Base-by-base conservation (phyloP, 2,797 vertebrate species). In the Zonotrichia albicollis region DNA sequence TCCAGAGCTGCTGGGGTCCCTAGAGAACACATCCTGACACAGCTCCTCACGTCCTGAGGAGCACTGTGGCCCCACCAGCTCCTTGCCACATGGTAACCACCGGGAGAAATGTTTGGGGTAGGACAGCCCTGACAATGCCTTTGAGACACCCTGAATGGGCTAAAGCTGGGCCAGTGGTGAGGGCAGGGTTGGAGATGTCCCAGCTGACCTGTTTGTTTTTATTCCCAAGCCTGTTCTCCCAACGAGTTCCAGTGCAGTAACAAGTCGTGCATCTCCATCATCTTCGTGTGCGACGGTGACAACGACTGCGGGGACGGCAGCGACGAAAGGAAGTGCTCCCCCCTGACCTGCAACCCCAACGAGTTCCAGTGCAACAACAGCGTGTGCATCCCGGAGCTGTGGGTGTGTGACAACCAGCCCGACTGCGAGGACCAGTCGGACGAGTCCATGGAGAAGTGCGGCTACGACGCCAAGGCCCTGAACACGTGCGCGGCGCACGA, bases 381-480 rank as follows among this genome's bases (percentile, higher is more conserved):
- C 0, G 80, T 98, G 97, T 99, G 99, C 36, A 99, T 99, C 97
- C 99, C 99, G 0, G 98, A 99, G 94, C 98, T 98, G 97, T 99
- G 99, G 99, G 98, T 99, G 96, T 99, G 99, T 3, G 99, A 99
- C 61, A 98, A 98, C 54, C 99, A 99, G 96, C 98, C 98, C 0
- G 99, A 99, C 98, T 99, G 99, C 46, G 97, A 98, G 4, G 99
- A 99, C 67, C 97, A 97, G 48, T 99, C 99, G 0, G 99, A 99
- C 0, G 99, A 99, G 96, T 97, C 98, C 1, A 60, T 97, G 1
- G 99, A 98, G 89, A 98, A 97, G 46, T 99, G 99, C 1, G 98
- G 98, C 68, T 98, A 98, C 8, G 95, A 97, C 30, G 94, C 97
- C 3, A 98, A 98, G 78, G 92, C 97, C 43, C 95, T 98, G 19